Evolutionary conservation across 2,797 vertebrate species (phyloP), one percentile per base, ranked within the genome.

Genomic region (Liasis olivaceus): DNA sequence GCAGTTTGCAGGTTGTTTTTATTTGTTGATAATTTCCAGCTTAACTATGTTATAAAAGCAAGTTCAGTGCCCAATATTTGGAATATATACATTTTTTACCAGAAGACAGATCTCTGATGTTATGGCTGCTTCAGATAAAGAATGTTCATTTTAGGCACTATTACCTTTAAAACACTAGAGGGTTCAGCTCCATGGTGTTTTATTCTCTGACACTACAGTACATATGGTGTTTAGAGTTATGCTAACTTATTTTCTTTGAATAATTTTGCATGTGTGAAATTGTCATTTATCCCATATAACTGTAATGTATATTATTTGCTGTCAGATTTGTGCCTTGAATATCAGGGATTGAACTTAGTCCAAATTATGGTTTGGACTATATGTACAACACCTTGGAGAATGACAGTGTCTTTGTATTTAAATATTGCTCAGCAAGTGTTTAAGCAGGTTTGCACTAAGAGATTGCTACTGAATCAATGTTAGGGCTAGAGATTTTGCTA

Each of bases 151-250:
- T 90, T 91, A 91, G 56, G 26, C 1, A 1, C 2, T 58, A 0
- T 0, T 87, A 85, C 77, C 0, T 0, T 77, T 0, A 0, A 88
- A 47, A 63, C 58, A 13, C 0, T 51, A 0, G 0, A 60, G 54
- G 91, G 84, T 20, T 90, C 0, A 0, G 6, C 31, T 2, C 0
- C 12, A 62, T 90, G 11, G 2, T 0, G 0, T 1, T 4, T 1
- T 56, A 81, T 66, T 85, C 69, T 89, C 31, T 0, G 0, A 0
- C 85, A 3, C 88, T 1, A 93, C 9, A 36, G 31, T 2, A 36
- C 0, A 24, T 58, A n/a, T 17, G 9, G 12, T 54, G 63, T 60
- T 91, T 56, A 47, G 91, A 86, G 62, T 63, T 81, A 60, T 26
- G 12, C 85, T 54, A 58, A 62, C 63, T 91, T 54, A 1, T 0